Conservation (phyloP, 2,888 invertebrate genomes). For the Brenthis hecate region DNA sequence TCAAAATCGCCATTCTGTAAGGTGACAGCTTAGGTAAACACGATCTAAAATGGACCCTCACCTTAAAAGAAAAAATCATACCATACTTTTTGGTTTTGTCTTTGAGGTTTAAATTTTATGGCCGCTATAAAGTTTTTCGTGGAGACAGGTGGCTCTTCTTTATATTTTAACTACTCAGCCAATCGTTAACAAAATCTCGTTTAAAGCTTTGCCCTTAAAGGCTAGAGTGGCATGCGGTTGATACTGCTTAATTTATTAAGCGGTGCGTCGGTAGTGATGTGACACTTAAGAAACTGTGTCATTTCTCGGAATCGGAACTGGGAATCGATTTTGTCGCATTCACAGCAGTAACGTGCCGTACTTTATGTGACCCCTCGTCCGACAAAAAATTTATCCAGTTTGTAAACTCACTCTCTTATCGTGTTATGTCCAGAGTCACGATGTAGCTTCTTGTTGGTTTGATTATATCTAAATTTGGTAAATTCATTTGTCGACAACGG, state of each 20-base stretch:
- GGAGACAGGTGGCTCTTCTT: slow-evolving; percentile 82
- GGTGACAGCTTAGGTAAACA: slow-evolving; percentile 82
- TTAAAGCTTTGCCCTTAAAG: slow-evolving; percentile 64
- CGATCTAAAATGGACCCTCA: slow-evolving; percentile 74
- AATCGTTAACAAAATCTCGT: slow-evolving; percentile 59
- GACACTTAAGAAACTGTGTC: slow-evolving; percentile 82
- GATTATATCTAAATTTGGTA: slow-evolving; percentile 77
- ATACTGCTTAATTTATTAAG: slow-evolving; percentile 76
- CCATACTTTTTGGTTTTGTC: slow-evolving; percentile 72
- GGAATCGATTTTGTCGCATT: slow-evolving; percentile 79
- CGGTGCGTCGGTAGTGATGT: slow-evolving; percentile 79
- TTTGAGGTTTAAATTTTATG: slow-evolving; percentile 81
- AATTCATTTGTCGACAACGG: slow-evolving; percentile 67
- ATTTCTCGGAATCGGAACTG: slow-evolving; percentile 80
- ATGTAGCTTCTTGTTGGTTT: slow-evolving; percentile 69
- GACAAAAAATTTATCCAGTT: slow-evolving; percentile 55
- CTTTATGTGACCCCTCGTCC: slow-evolving; percentile 64
- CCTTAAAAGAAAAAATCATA: slow-evolving; percentile 71
- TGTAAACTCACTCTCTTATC: slow-evolving; percentile 68
- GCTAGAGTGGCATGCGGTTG: slow-evolving; percentile 70
- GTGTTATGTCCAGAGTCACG: slow-evolving; percentile 61
- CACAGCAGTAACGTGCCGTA: slow-evolving; percentile 75
- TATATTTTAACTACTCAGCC: slow-evolving; percentile 72
- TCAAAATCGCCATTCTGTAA: slow-evolving; percentile 80
- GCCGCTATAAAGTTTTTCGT: slow-evolving; percentile 80